Evolutionary conservation across 2,113 vertebrate species (phyloP).

Genomic region (Geococcyx californianus): DNA sequence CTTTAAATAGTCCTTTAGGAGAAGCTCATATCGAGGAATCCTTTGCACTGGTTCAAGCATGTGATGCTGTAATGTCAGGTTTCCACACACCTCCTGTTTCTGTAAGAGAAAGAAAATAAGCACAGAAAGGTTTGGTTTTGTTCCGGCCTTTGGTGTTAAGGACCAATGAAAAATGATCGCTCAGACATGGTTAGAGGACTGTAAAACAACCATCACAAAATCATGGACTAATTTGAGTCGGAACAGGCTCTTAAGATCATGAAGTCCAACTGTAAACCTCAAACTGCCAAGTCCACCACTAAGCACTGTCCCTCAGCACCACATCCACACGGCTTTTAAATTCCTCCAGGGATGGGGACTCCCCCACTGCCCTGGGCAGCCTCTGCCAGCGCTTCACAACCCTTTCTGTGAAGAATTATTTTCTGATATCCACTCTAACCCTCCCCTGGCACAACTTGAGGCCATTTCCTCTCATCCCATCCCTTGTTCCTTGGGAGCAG

Average conservation of each 20-base stretch:
- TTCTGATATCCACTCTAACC: not conserved
- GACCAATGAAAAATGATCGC: not conserved
- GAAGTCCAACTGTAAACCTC: rapidly evolving
- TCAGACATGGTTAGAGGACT: not conserved
- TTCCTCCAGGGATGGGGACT: not conserved
- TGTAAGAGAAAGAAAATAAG: conserved; percentile 45
- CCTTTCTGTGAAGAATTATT: not conserved
- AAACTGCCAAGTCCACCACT: not conserved
- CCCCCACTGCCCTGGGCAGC: not conserved
- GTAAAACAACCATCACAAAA: not conserved
- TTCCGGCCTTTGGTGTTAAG: not conserved
- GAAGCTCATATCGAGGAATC: conserved; percentile 93
- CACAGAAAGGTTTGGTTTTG: not conserved
- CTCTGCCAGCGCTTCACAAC: not conserved
- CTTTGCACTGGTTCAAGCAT: conserved; percentile 98
- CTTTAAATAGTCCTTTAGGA: conserved; percentile 96
- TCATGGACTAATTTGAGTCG: not conserved
- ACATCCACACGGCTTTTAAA: not conserved
- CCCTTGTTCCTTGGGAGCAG: not conserved
- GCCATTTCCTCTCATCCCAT: rapidly evolving
- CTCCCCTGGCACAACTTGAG: not conserved
- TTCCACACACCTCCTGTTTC: conserved; percentile 95
- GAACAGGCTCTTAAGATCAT: not conserved
- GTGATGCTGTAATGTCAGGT: conserved; percentile 94
- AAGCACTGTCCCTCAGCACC: too few species aligned